Conservation (phyloP, 2,888 invertebrate genomes). For the Camptogramma bilineatum region DNA sequence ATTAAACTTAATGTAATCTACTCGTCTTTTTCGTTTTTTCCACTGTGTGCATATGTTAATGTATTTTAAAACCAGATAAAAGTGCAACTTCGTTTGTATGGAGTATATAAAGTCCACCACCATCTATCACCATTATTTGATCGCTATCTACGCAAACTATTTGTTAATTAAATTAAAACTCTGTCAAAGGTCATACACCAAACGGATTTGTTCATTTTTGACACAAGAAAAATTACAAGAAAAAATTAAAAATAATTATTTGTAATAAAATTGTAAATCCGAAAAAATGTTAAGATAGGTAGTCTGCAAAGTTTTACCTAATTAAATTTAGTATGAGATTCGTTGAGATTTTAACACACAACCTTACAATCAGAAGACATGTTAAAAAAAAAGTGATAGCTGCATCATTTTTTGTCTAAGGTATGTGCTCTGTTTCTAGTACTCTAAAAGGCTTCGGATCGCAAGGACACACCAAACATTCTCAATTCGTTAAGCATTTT, state of each 20-base stretch:
- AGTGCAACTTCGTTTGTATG: conserved; percentile 2
- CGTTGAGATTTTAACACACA: background rate
- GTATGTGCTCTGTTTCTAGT: background rate
- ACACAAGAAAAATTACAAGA: background rate
- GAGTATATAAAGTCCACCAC: background rate
- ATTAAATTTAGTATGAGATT: too few species aligned
- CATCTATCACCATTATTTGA: conserved; percentile 11
- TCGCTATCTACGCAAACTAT: conserved; percentile 19
- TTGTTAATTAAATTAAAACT: conserved; percentile 1
- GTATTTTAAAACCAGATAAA: background rate
- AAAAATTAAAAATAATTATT: background rate
- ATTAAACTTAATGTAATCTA: too few species aligned
- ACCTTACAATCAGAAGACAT: background rate
- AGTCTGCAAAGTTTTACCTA: too few species aligned
- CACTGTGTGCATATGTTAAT: too few species aligned
- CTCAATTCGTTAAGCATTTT: background rate
- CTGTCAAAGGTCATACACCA: conserved; percentile 4
- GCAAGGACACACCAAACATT: background rate
- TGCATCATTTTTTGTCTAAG: background rate
- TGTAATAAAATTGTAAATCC: background rate
- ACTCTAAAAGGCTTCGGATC: background rate
- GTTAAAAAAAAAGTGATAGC: too few species aligned
- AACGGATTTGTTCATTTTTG: conserved; percentile 8
- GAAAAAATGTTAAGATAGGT: too few species aligned
- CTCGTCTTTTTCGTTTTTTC: too few species aligned